A percentile compares a stretch with the other conserved stretches of the same genome.
Conservation (phyloP, 2,797 vertebrate genomes). For the Simalia tracyae region DNA sequence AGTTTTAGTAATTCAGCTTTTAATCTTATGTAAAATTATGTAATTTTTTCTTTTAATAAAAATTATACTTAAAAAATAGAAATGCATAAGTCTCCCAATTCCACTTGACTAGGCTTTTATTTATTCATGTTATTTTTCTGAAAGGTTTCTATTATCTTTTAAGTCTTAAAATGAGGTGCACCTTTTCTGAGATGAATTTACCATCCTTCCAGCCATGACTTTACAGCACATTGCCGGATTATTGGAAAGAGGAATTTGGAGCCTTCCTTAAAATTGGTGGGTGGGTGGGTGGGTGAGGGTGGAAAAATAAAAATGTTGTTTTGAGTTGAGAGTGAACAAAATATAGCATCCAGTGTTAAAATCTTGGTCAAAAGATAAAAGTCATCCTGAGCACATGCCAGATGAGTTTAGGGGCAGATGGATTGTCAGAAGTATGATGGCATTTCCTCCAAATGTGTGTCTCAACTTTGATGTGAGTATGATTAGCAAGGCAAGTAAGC, state of each 20-base stretch:
- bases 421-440: conserved; percentile 83
- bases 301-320: conserved; percentile 50
- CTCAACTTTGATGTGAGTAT: conserved; percentile 87
- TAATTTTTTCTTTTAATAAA: too few relatives aligned
- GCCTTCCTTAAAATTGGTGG: conserved; percentile 42
- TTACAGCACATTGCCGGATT: conserved; percentile 16
- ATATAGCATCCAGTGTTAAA: conserved; percentile 73
- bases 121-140: not conserved
- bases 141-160: not conserved
- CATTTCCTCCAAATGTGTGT: conserved; percentile 88
- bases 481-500: conserved; percentile 86
- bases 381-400: conserved; percentile 74
- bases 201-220: not conserved
- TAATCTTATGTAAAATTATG: too few relatives aligned
- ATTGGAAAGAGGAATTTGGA: conserved; percentile 60
- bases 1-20: too few relatives aligned
- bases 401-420: conserved; percentile 83
- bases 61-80: not conserved
- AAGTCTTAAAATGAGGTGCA: not conserved
- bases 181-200: not conserved
- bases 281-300: too few relatives aligned
- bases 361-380: conserved; percentile 76
- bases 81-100: not conserved
- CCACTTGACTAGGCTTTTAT: not conserved
- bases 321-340: conserved; percentile 69